Conservation (phyloP, 1,140 invertebrate species). For the Ridgeia piscesae region DNA sequence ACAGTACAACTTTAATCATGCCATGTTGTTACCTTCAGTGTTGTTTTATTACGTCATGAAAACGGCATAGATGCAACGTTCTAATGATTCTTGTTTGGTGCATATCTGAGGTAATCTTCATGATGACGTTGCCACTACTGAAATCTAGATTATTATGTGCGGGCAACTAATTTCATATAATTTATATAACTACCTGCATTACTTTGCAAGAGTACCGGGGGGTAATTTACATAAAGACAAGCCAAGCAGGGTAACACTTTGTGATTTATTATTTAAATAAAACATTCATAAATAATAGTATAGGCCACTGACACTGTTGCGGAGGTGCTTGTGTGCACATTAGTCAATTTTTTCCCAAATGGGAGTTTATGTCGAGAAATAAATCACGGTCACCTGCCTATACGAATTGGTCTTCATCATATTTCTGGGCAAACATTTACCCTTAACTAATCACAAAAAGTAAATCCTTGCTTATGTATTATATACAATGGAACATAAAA, state of each 20-base stretch:
- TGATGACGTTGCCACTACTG: too few relatives aligned
- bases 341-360: background rate
- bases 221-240: background rate
- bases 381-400: background rate
- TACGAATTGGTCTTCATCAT: background rate
- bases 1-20: too few relatives aligned
- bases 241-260: background rate
- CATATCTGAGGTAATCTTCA: too few relatives aligned
- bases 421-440: background rate
- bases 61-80: too few relatives aligned
- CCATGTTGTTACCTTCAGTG: too few relatives aligned
- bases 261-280: background rate
- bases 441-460: background rate
- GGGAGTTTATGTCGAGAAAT: background rate
- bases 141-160: too few relatives aligned
- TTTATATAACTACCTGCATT: background rate
- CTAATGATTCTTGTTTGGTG: too few relatives aligned
- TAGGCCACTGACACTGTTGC: background rate
- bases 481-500: background rate
- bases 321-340: background rate
- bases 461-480: background rate
- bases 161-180: too few relatives aligned
- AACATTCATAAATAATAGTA: background rate
- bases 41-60: too few relatives aligned
- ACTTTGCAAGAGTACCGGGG: background rate